Conservation (phyloP, 2,888 invertebrate genomes). For the Sicus ferrugineus region DNA sequence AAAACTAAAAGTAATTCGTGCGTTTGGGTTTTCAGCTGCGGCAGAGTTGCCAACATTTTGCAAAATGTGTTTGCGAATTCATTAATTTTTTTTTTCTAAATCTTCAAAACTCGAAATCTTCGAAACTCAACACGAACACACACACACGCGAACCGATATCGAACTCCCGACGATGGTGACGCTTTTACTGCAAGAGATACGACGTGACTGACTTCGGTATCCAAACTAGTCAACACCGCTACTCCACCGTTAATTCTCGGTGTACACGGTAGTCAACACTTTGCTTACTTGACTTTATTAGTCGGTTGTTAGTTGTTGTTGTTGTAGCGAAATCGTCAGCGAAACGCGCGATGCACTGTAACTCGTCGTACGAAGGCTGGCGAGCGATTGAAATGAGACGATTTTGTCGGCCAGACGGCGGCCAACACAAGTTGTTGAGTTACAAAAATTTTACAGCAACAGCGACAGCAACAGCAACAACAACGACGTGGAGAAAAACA, state of each 20-base stretch:
- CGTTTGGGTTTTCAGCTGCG: not conserved
- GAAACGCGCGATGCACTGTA: constrained; percentile 40
- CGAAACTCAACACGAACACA: not conserved
- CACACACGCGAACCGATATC: not conserved
- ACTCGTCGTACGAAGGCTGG: constrained; percentile 55
- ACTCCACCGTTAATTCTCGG: not conserved
- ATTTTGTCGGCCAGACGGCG: constrained; percentile 21
- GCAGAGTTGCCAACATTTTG: constrained; percentile 6
- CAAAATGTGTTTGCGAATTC: not conserved
- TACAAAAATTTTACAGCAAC: constrained; percentile 17
- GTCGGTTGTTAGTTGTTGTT: not conserved
- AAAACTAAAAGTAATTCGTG: constrained; percentile 2
- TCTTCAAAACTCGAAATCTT: not conserved
- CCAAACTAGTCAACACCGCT: not conserved
- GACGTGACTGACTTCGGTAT: constrained; percentile 26
- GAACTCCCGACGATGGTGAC: not conserved
- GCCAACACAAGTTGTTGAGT: constrained; percentile 13
- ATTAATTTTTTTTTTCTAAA: not conserved
- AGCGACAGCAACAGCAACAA: constrained; percentile 8
- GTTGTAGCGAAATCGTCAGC: not conserved
- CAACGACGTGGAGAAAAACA: not conserved
- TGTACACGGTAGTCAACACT: not conserved
- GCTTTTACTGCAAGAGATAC: constrained; percentile 18
- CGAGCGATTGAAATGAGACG: constrained; percentile 54
- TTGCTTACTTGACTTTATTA: not conserved